These are phyloP conservation scores for Incurvaria masculella DNA, from an alignment of 2,888 invertebrate species.

Conservation along the genomic window DNA sequence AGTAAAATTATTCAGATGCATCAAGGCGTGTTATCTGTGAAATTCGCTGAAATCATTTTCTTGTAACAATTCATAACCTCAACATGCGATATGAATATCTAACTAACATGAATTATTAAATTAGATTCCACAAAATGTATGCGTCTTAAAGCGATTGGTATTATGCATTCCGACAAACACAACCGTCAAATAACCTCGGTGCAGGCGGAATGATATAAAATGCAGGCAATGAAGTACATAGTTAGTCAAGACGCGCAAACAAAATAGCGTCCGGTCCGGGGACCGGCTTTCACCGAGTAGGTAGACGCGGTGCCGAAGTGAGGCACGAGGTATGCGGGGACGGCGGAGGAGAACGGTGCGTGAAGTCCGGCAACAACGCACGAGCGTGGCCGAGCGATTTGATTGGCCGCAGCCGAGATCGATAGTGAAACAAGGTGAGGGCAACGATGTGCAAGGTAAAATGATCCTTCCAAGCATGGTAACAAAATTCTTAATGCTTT, in stretches of 20 bases:
- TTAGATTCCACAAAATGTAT: no score
- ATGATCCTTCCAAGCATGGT: conserved; percentile 32
- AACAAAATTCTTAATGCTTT: no score
- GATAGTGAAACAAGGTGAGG: conserved; percentile 60
- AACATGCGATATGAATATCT: no score
- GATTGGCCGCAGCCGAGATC: conserved; percentile 62
- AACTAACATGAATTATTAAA: no score
- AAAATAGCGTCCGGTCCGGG: conserved; percentile 10
- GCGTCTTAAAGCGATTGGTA: no score
- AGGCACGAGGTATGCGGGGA: conserved; percentile 29
- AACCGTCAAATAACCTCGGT: neutral
- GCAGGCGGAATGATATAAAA: neutral
- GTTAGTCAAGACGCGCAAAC: no score
- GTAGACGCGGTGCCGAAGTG: conserved; percentile 14
- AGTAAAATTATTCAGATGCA: no score
- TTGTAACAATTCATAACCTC: no score
- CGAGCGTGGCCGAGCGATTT: conserved; percentile 55
- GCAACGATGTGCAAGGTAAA: conserved; percentile 49
- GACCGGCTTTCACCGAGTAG: conserved; percentile 45
- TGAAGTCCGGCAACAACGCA: conserved; percentile 50
- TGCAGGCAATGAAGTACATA: no score
- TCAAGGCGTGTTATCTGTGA: no score
- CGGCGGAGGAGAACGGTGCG: conserved; percentile 31
- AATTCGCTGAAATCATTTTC: no score
- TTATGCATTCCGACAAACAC: no score